Conservation (phyloP, 1,140 invertebrate species). For the Pogonognathellus flavescens region DNA sequence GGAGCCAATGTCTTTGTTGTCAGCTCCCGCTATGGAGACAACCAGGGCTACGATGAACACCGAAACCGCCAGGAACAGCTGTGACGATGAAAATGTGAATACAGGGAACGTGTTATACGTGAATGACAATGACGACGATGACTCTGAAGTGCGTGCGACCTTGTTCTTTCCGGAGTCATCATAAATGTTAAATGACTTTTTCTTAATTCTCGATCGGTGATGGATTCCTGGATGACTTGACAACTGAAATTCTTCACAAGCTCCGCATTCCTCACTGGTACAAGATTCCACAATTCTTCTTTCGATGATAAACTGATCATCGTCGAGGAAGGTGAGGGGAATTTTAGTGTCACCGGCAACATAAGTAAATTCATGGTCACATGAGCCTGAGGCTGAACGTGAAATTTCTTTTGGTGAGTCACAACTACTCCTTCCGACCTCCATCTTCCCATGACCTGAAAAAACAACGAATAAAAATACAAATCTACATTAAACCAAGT, state of each 20-base stretch:
- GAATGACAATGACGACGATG: neutral
- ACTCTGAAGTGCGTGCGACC: neutral
- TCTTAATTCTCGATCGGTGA: conserved; percentile 43
- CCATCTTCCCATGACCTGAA: conserved; percentile 45
- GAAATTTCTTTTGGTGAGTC: conserved; percentile 51
- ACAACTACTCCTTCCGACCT: conserved; percentile 44
- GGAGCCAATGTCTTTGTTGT: conserved; percentile 31
- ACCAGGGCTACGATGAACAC: conserved; percentile 43
- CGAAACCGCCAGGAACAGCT: conserved; percentile 11
- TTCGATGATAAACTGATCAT: conserved; percentile 12
- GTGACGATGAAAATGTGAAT: conserved; percentile 28
- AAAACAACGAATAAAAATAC: neutral
- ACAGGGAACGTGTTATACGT: conserved; percentile 3
- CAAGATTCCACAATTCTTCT: neutral
- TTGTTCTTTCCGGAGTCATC: conserved; percentile 25
- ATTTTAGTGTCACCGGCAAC: neutral
- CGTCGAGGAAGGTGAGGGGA: conserved; percentile 30
- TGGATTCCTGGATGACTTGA: conserved; percentile 47
- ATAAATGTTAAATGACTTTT: conserved; percentile 33
- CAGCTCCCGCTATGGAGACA: conserved; percentile 42
- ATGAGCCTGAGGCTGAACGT: conserved; percentile 3
- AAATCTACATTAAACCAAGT: neutral
- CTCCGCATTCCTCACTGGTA: conserved; percentile 34
- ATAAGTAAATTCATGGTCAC: conserved; percentile 21
- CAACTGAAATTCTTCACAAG: conserved; percentile 36